Percentiles rank a stretch among this genome's conserved stretches.
Evolutionary conservation across 2,888 invertebrate genomes (phyloP).

Genomic region (Oligia fasciuncula): DNA sequence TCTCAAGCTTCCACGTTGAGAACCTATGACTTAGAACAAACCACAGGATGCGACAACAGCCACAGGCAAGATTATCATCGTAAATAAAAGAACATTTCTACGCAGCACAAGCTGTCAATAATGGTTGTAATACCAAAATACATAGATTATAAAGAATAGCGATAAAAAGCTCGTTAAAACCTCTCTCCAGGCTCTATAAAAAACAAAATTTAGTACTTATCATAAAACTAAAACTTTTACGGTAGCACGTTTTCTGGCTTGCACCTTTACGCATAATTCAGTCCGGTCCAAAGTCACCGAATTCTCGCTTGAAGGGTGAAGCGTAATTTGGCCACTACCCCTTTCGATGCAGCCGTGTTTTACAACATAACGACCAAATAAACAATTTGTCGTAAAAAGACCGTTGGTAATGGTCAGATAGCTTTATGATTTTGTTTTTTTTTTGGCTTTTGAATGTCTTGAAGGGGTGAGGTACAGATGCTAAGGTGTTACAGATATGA

Average conservation of each 20-base stretch:
- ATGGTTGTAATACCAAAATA: conserved; percentile 10
- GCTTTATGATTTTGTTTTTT: conserved; percentile 67
- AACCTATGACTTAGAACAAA: conserved; percentile 1
- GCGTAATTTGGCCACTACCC: conserved; percentile 71
- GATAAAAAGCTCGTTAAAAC: conserved; percentile 29
- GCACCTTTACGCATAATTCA: conserved; percentile 57
- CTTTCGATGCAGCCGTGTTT: conserved; percentile 73
- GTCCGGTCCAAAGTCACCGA: conserved; percentile 40
- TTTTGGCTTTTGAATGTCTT: conserved; percentile 37
- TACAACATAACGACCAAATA: conserved; percentile 77
- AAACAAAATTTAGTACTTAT: conserved; percentile 17
- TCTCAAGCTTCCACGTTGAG: neutral
- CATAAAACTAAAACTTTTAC: conserved; percentile 21
- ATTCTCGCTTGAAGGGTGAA: conserved; percentile 52
- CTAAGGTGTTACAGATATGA: conserved; percentile 22
- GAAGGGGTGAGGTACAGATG: conserved; percentile 45
- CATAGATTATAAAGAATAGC: conserved; percentile 11
- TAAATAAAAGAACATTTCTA: conserved; percentile 9
- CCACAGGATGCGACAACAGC: neutral
- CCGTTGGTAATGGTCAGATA: conserved; percentile 84
- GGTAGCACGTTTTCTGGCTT: conserved; percentile 38
- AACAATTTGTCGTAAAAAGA: conserved; percentile 75
- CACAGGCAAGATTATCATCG: neutral
- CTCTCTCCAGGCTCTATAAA: conserved; percentile 25
- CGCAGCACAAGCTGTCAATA: conserved; percentile 20